phyloP scores from a whole-genome alignment of 2,113 vertebrate genomes.

The Vidua chalybeata region DNA sequence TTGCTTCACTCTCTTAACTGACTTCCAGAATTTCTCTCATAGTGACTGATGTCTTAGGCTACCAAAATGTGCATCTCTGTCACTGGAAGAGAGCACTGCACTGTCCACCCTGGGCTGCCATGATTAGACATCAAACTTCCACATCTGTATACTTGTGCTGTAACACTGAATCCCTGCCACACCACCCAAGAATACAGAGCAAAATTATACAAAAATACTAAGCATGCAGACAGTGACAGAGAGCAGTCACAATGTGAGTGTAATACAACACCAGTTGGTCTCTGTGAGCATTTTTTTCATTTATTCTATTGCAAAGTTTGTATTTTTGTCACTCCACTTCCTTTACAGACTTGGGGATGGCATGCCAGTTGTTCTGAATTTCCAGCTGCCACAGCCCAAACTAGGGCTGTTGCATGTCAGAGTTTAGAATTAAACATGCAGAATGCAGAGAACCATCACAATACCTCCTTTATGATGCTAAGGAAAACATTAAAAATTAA shows the following conservation, averaged over 20 bases:
- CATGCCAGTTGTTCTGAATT: not conserved
- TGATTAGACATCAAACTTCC: not conserved
- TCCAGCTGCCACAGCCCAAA: not conserved
- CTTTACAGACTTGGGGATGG: not conserved
- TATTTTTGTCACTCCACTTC: not conserved
- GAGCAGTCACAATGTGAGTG: not conserved
- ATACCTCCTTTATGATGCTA: not conserved
- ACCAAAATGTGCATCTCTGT: not conserved
- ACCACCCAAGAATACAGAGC: not conserved
- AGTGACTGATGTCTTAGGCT: not conserved
- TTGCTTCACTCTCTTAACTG: not conserved
- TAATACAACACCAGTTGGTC: not conserved
- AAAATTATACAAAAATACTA: not conserved
- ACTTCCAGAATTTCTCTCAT: not conserved
- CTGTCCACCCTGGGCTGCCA: not conserved
- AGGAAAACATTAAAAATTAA: slow-evolving; percentile 40
- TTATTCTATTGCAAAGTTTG: not conserved
- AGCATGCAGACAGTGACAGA: not conserved
- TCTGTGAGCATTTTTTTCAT: not conserved
- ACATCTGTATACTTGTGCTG: not conserved
- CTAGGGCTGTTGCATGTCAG: not conserved
- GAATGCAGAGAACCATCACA: not conserved
- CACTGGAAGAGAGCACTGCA: not conserved
- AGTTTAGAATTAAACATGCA: not conserved
- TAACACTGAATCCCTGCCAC: not conserved